phyloP scores from a whole-genome alignment of 2,113 vertebrate species.

The Cryptotis parvus region DNA sequence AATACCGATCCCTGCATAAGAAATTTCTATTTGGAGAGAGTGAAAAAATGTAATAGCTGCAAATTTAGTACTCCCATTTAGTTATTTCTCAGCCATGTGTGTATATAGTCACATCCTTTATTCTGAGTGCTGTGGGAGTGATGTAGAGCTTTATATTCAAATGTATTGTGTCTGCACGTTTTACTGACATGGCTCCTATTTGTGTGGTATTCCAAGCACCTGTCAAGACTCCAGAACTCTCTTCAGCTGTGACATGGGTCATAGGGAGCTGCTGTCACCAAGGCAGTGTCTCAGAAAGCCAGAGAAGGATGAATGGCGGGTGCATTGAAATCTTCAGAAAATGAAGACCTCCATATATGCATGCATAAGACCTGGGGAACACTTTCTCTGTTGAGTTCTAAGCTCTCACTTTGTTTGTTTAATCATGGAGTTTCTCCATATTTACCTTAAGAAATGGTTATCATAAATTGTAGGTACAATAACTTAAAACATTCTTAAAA shows the following conservation, averaged over 20 bases:
- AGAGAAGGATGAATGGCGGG: not conserved
- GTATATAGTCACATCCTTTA: not conserved
- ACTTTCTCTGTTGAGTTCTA: conserved; percentile 23
- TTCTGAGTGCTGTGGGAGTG: conserved; percentile 5
- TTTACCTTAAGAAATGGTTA: conserved; percentile 28
- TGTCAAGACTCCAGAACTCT: conserved; percentile 25
- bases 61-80: not conserved
- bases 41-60: not conserved
- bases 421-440: not conserved
- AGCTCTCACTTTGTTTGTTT: conserved; percentile 49
- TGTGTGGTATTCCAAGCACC: conserved; percentile 3
- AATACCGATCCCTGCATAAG: conserved; percentile 23
- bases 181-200: not conserved
- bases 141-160: not conserved
- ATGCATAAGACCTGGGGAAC: too few relatives aligned
- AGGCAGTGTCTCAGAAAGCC: conserved; percentile 30
- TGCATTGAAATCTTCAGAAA: conserved; percentile 32
- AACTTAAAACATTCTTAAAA: not conserved
- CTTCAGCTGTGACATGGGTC: not conserved
- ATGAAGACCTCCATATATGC: not conserved
- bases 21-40: conserved; percentile 40
- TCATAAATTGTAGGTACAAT: conserved; percentile 6
- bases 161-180: not conserved
- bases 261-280: not conserved
- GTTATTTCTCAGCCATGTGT: not conserved